Conservation (phyloP, 2,888 invertebrate genomes). For the Pemphredon lugubris region DNA sequence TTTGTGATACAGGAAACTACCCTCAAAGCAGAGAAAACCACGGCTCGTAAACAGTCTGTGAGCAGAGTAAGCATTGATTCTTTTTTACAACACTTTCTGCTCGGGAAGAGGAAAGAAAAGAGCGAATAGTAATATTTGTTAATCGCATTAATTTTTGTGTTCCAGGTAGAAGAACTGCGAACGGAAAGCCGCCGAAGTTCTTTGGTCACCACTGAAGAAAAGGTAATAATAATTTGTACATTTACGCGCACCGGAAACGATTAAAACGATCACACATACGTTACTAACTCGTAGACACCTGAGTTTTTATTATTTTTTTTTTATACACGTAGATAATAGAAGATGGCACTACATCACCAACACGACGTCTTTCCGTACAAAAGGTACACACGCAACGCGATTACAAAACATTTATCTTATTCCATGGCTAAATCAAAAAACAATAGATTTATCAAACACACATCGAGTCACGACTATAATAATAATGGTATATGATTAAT, state of each 20-base stretch:
- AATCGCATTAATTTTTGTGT: not conserved
- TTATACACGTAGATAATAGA: slow-evolving; percentile 68
- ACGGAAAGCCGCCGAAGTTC: slow-evolving; percentile 79
- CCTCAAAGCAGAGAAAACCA: slow-evolving; percentile 72
- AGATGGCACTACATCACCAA: slow-evolving; percentile 69
- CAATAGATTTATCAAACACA: no score
- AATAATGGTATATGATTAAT: no score
- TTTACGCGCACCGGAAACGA: no score
- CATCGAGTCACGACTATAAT: no score
- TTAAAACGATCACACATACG: no score
- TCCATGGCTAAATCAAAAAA: no score
- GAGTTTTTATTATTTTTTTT: slow-evolving; percentile 34
- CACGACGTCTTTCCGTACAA: slow-evolving; percentile 74
- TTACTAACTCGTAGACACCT: no score
- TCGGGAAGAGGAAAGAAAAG: not conserved
- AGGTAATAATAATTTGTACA: slow-evolving; percentile 51
- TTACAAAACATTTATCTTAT: no score
- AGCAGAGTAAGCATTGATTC: slow-evolving; percentile 65
- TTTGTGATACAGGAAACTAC: slow-evolving; percentile 64
- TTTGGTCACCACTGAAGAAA: slow-evolving; percentile 71
- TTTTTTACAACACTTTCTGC: not conserved
- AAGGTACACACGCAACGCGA: slow-evolving; percentile 72
- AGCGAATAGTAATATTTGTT: no score
- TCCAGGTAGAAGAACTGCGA: slow-evolving; percentile 75
- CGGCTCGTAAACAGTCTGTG: slow-evolving; percentile 74